Base-by-base conservation (phyloP, 2,888 invertebrate species). In the Mellilla xanthometata region DNA sequence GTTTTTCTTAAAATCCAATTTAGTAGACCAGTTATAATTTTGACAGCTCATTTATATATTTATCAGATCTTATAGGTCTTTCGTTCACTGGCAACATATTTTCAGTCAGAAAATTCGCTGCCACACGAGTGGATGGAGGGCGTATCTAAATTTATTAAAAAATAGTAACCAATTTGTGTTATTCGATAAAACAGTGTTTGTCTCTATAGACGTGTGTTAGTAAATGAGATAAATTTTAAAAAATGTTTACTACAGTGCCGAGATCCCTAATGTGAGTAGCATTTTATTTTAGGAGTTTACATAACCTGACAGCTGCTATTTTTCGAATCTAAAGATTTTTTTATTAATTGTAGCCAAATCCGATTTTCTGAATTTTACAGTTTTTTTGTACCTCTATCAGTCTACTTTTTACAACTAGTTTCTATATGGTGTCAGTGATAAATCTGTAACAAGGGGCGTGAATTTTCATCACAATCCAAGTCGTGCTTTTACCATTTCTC, bases 241-340 rank as follows among this genome's bases (percentile, higher is more conserved):
- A 84, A 77, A 90, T 90, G 90, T 90, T 89, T 81, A 82, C 88
- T 56, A 77, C 73, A 55, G 76, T 89, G 48, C 82, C 89, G 57
- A 81, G 86, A 65, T 82, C 88, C 36, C 61, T 90, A 65, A 63
- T 87, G 90, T 90, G 63, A 90, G 90, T 90, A 84, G 60, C 59
- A 66, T 73, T 78, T 81, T 82, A 84, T 81, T 85, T 86, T 84
- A 58, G 75, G 78, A 78, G 81, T 88, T 86, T 90, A 89, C 80
- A 84, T 88, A 89, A 88, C 87, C 67, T 81, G 85, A 83, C 85
- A 86, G 83, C 81, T 87, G 81, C 77, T 76, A 82, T 81, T 73
- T 67, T 67, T 61, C 56, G 52, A 57, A 75, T 76, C 68, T 76
- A 60, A 66, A 72, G 65, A 75, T 30, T 44, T 44, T n/a, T 23